Base-by-base conservation (phyloP, 2,888 invertebrate species). In the Monochamus alternatus region DNA sequence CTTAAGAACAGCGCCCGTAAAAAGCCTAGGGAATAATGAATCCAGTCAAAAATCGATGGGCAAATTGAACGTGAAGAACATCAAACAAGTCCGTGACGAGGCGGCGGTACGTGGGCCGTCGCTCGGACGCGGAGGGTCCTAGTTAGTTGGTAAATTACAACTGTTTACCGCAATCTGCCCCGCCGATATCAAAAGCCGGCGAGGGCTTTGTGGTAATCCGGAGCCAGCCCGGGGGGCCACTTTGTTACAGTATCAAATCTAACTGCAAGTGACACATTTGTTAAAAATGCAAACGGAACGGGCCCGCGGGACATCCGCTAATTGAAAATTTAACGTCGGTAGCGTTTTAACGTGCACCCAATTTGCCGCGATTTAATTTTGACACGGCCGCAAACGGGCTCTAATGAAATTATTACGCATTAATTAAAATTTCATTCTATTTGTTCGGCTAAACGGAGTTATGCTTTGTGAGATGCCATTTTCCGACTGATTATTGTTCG, bases 401-500 rank as follows among this genome's bases (percentile, higher is more conserved):
- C 81, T 86, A 88, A 87, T 88, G 86, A 87, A 88, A 88, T 88
- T 87, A 87, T 87, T 83, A 85, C 86, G 85, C 86, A 87, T 87
- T 88, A 88, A 88, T 89, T 88, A 89, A 89, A 89, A 88, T 88
- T 86, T 82, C 85, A 85, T 86, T 87, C 86, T 85, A 87, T 87
- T 86, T 82, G 84, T 82, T 83, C 80, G 73, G 77, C 75, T 75
- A 75, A 78, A 79, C 75, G 72, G 77, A 79, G 84, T 84, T 85
- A 85, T 85, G 84, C 80, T 80, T 80, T 80, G 80, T 80, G 78
- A 55, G 72, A 73, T 73, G 77, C 75, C 67, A 67, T 70, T 73
- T 74, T 77, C 75, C 76, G 71, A 62, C 60, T 74, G 75, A 76
- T 79, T 78, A 79, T 77, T 73, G 78, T 69, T 75, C 76, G 60